A percentile compares a stretch with the other conserved stretches of the same genome.
Evolutionary conservation across 2,888 invertebrate genomes (phyloP).

Genomic region (Gymnocheta viridis): DNA sequence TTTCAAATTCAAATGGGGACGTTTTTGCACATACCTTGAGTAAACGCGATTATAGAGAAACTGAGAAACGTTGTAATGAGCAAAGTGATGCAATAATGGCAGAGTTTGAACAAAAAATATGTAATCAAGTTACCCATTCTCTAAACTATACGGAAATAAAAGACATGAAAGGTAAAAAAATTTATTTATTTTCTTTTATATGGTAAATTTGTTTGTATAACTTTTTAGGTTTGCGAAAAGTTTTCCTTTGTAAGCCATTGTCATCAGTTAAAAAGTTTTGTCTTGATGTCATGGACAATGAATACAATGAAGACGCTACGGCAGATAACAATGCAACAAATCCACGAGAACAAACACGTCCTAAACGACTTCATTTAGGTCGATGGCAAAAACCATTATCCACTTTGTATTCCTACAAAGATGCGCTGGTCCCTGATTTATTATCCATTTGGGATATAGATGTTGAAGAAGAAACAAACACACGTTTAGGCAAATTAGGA

Average conservation of each 20-base stretch:
- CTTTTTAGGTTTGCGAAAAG: slow-evolving; percentile 71
- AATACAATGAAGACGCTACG: slow-evolving; percentile 23
- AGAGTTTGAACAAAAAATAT: slow-evolving; percentile 72
- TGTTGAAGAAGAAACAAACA: slow-evolving; percentile 66
- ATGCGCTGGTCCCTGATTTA: slow-evolving; percentile 73
- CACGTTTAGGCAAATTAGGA: slow-evolving; percentile 44
- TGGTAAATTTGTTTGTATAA: neutral
- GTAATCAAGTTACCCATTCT: slow-evolving; percentile 43
- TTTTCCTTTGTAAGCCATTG: slow-evolving; percentile 73
- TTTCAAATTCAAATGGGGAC: slow-evolving; percentile 78
- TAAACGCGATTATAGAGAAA: slow-evolving; percentile 49
- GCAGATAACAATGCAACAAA: neutral
- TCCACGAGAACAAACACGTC: slow-evolving; percentile 26
- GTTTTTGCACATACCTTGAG: slow-evolving; percentile 72
- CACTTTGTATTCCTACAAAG: slow-evolving; percentile 73
- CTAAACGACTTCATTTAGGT: slow-evolving; percentile 61
- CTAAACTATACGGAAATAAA: slow-evolving; percentile 74
- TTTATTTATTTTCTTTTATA: neutral
- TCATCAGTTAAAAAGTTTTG: slow-evolving; percentile 34
- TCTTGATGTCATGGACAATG: slow-evolving; percentile 49
- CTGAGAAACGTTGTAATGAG: slow-evolving; percentile 69
- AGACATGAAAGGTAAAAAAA: slow-evolving; percentile 68
- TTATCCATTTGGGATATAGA: slow-evolving; percentile 75
- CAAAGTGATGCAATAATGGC: slow-evolving; percentile 72
- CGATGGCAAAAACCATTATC: slow-evolving; percentile 75